Percentiles rank a stretch among this genome's conserved stretches.
These are phyloP conservation scores for Martes martes DNA, from an alignment of 2,113 vertebrate species.

Conservation along the genomic window DNA sequence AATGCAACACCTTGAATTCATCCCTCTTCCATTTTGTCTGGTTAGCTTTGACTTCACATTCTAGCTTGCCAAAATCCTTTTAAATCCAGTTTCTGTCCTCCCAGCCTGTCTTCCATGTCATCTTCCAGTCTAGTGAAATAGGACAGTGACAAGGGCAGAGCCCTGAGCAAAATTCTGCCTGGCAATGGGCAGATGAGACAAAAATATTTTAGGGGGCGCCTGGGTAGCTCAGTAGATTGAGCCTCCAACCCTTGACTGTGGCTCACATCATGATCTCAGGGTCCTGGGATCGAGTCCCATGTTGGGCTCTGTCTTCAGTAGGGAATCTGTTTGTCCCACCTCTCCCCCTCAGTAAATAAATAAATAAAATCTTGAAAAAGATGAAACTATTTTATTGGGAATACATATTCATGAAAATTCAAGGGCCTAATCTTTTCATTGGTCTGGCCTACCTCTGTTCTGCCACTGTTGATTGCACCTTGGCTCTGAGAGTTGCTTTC, in stretches of 20 bases:
- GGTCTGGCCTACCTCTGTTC: neutral
- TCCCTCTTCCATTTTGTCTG: conserved; percentile 28
- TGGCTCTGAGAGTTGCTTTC: neutral
- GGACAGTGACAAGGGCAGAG: neutral
- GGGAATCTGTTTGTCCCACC: neutral
- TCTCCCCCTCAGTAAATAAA: neutral
- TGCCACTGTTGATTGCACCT: neutral
- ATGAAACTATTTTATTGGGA: neutral
- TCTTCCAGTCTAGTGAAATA: neutral
- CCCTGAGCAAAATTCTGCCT: neutral
- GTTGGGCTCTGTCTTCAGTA: neutral
- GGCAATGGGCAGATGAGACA: neutral
- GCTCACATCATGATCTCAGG: neutral
- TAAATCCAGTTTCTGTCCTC: neutral
- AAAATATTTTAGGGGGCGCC: neutral
- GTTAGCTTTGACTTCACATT: conserved; percentile 11
- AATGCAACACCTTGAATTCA: conserved; percentile 8
- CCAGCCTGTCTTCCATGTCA: neutral
- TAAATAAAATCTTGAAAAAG: neutral
- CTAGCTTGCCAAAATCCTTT: neutral
- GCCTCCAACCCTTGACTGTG: neutral
- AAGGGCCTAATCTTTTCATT: neutral
- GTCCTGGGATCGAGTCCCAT: neutral
- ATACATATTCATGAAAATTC: conserved; percentile 23
- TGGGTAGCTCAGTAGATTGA: neutral